Base-by-base conservation (phyloP, 2,888 invertebrate genomes). In the Masnerella sp. region DNA sequence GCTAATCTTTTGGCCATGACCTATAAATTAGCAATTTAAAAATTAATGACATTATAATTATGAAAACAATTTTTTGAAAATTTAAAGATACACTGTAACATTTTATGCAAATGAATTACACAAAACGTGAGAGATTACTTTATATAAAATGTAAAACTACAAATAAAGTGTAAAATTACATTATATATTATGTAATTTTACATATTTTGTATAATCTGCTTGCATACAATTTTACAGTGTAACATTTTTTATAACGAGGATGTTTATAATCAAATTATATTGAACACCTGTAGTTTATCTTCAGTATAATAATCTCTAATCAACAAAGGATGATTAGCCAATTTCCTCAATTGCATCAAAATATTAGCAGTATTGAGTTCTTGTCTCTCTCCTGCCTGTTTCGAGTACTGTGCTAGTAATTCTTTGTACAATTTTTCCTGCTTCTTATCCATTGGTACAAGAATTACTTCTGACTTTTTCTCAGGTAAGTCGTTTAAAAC, bases 331-430 rank as follows among this genome's bases (percentile, higher is more conserved):
- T 99, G 99, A 89, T 98, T 98, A 30, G 98, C 96, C 15, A 95
- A 90, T 87, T 97, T 98, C 1, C 98, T 90, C 88, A 99, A 91
- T 86, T 97, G 95, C 93, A 97, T 97, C 93, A 97, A 93, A 90
- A 96, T 94, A 0, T 85, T 84, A 9, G 82, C 71, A 12, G 87
- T 86, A 69, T 87, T 85, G 0, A 86, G 76, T 22, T 83, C 80
- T 2, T 70, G 65, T 42, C 76, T 81, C 30, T 80, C 78, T 45
- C 74, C 82, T 9, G 86, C 86, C 52, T 85, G 85, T 5, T 79
- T 82, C 8, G 86, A 83, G 73, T 84, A 87, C 67, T 83, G 77
- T 2, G 81, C 90, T 8, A 93, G 91, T n/a, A 97, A 89, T 0
- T 92, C 89, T 76, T 92, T 91, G 81, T 99, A 98, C 79, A 94